Evolutionary conservation across 1,140 invertebrate species (phyloP).

Genomic region (Drosophila nigrodunni): DNA sequence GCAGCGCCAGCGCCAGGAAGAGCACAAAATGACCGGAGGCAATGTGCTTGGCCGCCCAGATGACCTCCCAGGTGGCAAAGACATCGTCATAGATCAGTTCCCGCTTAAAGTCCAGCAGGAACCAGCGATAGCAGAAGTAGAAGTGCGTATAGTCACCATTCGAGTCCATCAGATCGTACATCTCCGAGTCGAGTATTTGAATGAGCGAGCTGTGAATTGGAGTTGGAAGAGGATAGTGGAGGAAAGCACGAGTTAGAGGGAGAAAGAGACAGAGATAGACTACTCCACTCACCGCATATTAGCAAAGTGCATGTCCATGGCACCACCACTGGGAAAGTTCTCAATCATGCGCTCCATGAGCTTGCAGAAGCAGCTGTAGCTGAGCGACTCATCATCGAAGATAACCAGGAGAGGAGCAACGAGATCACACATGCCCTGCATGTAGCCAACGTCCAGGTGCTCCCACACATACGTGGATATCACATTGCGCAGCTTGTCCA

Average conservation of each 20-base stretch:
- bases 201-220: conserved; percentile 87
- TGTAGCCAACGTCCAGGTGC: conserved; percentile 95
- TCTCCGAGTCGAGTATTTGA: conserved; percentile 95
- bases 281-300: conserved; percentile 92
- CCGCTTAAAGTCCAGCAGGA: conserved; percentile 89
- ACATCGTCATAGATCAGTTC: conserved; percentile 97
- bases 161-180: conserved; percentile 97
- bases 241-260: no score
- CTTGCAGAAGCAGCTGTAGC: conserved; percentile 95
- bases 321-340: conserved; percentile 96
- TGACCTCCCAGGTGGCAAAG: conserved; percentile 97
- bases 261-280: no score
- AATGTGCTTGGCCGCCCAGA: conserved; percentile 96
- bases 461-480: conserved; percentile 99
- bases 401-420: conserved; percentile 96
- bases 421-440: conserved; percentile 98
- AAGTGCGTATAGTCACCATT: conserved; percentile 98
- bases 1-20: conserved; percentile 95
- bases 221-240: neutral
- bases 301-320: conserved; percentile 97
- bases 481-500: conserved; percentile 97
- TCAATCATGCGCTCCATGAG: conserved; percentile 95
- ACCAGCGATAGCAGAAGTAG: conserved; percentile 99
- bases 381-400: conserved; percentile 95
- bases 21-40: conserved; percentile 95